phyloP scores from a whole-genome alignment of 2,113 vertebrate species.

The Mirounga angustirostris region DNA sequence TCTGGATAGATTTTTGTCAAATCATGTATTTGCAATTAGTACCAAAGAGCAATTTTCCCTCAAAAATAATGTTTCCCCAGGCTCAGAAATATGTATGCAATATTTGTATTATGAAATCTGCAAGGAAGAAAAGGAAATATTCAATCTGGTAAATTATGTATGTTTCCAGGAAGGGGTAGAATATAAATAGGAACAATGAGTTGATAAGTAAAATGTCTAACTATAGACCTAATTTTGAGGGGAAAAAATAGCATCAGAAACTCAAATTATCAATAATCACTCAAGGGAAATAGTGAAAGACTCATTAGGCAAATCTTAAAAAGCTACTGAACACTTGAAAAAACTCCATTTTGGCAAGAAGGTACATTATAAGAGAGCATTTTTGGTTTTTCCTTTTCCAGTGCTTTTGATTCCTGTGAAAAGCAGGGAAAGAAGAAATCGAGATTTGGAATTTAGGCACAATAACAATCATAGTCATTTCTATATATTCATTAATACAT shows the following conservation, averaged over 20 bases:
- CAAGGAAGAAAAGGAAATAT: not conserved
- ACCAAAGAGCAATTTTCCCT: conserved; percentile 64
- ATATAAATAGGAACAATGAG: not conserved
- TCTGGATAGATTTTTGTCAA: conserved; percentile 64
- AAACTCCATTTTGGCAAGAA: not conserved
- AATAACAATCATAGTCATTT: not conserved
- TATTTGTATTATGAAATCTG: conserved; percentile 54
- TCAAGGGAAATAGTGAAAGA: not conserved
- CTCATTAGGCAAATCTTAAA: not conserved
- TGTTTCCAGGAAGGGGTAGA: not conserved
- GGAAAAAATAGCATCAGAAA: not conserved
- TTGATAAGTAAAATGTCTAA: not conserved
- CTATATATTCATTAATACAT: not conserved
- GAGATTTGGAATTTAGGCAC: not conserved
- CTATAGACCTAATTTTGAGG: not conserved
- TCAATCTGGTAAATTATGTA: not conserved
- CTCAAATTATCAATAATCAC: not conserved
- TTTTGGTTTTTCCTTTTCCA: not conserved
- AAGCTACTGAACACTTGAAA: not conserved
- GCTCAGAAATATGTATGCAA: not conserved
- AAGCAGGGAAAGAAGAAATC: not conserved
- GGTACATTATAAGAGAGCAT: not conserved
- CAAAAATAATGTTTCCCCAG: conserved; percentile 34
- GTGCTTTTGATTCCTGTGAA: not conserved
- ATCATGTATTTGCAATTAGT: conserved; percentile 66